A percentile compares a stretch with the other conserved stretches of the same genome.
Evolutionary conservation across 2,113 vertebrate genomes (phyloP).

Genomic region (Galemys pyrenaicus): DNA sequence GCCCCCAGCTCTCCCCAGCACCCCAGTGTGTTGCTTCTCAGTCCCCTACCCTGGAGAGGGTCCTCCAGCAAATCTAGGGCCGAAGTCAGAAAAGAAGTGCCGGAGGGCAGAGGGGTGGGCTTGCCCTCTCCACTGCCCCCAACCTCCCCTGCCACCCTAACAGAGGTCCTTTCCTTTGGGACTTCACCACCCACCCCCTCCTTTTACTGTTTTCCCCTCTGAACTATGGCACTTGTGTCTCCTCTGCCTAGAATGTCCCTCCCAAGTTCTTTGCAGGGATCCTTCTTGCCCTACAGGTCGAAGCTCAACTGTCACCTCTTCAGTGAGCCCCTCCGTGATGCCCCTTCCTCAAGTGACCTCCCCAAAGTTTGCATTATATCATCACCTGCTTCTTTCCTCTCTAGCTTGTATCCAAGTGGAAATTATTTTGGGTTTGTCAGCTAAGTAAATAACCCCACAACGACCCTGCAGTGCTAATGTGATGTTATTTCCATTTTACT

Average conservation of each 20-base stretch:
- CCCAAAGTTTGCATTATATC: neutral
- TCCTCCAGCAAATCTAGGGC: neutral
- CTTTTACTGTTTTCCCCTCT: neutral
- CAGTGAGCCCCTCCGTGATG: neutral
- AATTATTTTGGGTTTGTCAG: neutral
- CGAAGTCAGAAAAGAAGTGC: neutral
- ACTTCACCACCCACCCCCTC: neutral
- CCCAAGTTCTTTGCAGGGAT: neutral
- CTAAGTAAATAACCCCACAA: neutral
- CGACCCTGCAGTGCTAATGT: neutral
- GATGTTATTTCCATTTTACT: neutral
- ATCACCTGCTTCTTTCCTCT: neutral
- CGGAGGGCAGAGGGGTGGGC: too few relatives aligned
- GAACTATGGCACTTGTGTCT: neutral
- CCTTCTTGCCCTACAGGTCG: neutral
- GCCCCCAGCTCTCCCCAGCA: too few relatives aligned
- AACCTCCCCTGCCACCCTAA: neutral
- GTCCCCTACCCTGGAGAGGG: neutral
- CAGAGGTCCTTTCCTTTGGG: neutral
- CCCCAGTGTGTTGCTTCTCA: neutral
- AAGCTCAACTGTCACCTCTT: neutral
- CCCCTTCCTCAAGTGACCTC: neutral
- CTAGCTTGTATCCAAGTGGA: neutral
- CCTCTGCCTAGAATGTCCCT: neutral
- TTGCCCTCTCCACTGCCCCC: neutral